phyloP scores from a whole-genome alignment of 2,113 vertebrate genomes.

The Rhinoderma darwinii region DNA sequence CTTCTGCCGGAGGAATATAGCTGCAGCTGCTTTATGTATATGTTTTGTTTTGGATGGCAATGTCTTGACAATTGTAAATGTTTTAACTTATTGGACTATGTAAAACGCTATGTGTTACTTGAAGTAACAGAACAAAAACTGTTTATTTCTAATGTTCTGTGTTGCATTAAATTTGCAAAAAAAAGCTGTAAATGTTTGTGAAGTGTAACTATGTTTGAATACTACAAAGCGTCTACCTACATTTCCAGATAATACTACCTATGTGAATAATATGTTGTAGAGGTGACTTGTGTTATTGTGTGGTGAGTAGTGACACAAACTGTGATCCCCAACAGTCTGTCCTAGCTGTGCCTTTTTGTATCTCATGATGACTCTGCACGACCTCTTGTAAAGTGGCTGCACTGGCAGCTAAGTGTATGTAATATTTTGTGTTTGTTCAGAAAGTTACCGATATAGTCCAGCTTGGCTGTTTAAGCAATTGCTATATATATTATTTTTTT shows the following conservation, averaged over 20 bases:
- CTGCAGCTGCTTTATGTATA: conserved; percentile 88
- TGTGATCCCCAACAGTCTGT: conserved; percentile 86
- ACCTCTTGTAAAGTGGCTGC: conserved; percentile 84
- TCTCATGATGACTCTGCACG: conserved; percentile 75
- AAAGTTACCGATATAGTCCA: conserved; percentile 82
- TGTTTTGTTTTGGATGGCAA: conserved; percentile 88
- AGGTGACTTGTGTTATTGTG: conserved; percentile 83
- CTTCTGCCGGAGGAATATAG: conserved; percentile 81
- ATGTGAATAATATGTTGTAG: conserved; percentile 89
- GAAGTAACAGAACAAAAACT: conserved; percentile 79
- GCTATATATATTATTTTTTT: conserved; percentile 87
- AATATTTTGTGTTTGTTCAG: conserved; percentile 80
- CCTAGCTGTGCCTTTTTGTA: conserved; percentile 88
- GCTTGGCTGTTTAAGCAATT: conserved; percentile 88
- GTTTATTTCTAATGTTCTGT: conserved; percentile 86
- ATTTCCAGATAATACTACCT: conserved; percentile 84
- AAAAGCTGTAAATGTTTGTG: conserved; percentile 84
- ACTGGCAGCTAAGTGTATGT: conserved; percentile 78
- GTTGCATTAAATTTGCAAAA: conserved; percentile 84
- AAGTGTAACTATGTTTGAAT: conserved; percentile 90
- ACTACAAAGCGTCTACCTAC: conserved; percentile 87
- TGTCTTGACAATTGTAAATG: conserved; percentile 87
- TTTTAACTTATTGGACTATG: conserved; percentile 97
- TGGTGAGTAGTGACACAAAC: conserved; percentile 89
- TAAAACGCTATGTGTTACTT: conserved; percentile 85